Base-by-base conservation (phyloP, 1,140 invertebrate species). In the Tachypleus tridentatus region DNA sequence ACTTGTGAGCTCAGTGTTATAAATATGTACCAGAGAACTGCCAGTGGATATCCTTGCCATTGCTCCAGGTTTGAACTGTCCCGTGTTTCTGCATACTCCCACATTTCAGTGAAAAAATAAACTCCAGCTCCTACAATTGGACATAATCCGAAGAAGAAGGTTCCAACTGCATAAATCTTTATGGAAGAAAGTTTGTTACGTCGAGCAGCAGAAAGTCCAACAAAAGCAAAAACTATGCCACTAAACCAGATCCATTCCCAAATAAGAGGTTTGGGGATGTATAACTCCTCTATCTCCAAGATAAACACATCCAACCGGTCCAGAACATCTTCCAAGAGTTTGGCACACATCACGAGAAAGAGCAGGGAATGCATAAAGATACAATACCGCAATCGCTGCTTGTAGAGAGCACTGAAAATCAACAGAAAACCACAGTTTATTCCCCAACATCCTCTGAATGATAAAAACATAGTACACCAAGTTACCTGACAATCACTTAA, bases 181-280 rank as follows among this genome's bases (percentile, higher is more conserved):
- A 98, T 82, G 2, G 86, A 82, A 59, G 83, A 80, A 51, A 87
- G 82, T 73, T 85, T 85, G 77, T 97, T 98, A 69, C 84, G 85
- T 70, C 88, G 86, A 68, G 93, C 84, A 29, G 93, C 88, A 53
- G 87, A 85, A 49, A 96, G 78, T n/a, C 87, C 93, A 49, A 94
- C 75, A 75, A 94, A 87, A 57, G 89, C 88, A 54, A 91, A 81
- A n/a, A 93, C 76, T 62, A 95, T 77, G 70, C 91, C 94, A 4
- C 85, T 78, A 69, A 89, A 86, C 94, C 94, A 98, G 69, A 91
- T 83, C 75, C 93, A 97, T 79, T 98, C 93, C 93, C 94, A 98
- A 77, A 85, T 83, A 50, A 90, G 75, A 49, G 91, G 89, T 84
- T 88, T 86, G 71, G 93, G 94, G 77, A 97, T 85, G 80, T 91